phyloP scores from a whole-genome alignment of 2,797 vertebrate genomes.

The Cossypha niveicapilla region DNA sequence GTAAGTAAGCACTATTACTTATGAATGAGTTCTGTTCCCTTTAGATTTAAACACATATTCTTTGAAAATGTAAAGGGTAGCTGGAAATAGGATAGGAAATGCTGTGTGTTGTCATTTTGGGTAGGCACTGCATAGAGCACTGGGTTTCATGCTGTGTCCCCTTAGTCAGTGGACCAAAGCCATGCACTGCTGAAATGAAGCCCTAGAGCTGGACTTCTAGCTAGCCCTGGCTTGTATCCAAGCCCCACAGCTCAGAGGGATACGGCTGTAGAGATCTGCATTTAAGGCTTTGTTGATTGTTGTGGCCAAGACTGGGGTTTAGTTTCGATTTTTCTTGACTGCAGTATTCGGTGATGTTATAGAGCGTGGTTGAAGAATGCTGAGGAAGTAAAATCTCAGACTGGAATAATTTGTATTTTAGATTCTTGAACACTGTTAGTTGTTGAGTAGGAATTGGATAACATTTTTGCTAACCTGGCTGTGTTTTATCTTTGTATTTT shows the following conservation, averaged over 20 bases:
- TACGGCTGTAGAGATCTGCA: neutral
- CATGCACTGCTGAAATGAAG: neutral
- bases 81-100: neutral
- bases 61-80: neutral
- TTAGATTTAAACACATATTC: neutral
- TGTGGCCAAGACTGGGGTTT: neutral
- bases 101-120: neutral
- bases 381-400: neutral
- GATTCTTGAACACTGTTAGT: neutral
- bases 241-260: neutral
- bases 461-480: neutral
- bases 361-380: neutral
- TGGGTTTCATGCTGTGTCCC: fast-evolving
- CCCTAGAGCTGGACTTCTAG: neutral
- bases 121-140: no score
- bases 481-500: neutral
- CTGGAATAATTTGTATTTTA: neutral
- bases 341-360: neutral
- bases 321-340: neutral
- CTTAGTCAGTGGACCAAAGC: neutral
- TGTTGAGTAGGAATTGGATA: neutral
- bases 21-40: neutral
- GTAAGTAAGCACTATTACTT: neutral
- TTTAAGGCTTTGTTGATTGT: neutral
- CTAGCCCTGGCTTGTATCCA: neutral